These are phyloP conservation scores for Xenus cinereus DNA, from an alignment of 2,113 vertebrate species.

Conservation along the genomic window DNA sequence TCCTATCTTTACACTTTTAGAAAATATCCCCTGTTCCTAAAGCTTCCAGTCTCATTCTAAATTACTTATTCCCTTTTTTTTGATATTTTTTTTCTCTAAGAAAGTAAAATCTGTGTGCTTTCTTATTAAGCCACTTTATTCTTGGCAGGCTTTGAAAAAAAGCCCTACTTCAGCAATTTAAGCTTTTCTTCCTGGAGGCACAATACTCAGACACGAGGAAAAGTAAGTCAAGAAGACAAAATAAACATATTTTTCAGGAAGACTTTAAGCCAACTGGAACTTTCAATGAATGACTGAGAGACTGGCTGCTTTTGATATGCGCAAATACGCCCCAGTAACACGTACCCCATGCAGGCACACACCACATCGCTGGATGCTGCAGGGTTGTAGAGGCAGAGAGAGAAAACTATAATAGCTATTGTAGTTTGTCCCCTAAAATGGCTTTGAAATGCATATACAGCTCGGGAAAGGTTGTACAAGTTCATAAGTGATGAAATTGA, in stretches of 20 bases:
- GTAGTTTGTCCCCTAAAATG: background rate
- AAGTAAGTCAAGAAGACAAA: constrained; percentile 81
- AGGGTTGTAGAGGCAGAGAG: background rate
- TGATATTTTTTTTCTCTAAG: background rate
- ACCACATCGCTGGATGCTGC: background rate
- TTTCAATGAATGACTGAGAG: constrained; percentile 49
- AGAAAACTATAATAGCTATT: background rate
- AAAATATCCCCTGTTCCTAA: constrained; percentile 12
- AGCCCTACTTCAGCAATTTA: constrained; percentile 63
- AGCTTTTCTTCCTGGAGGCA: constrained; percentile 79
- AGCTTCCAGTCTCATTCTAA: constrained; percentile 22
- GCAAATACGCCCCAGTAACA: background rate
- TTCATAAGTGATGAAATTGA: background rate
- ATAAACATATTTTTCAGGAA: constrained; percentile 77
- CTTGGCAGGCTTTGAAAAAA: constrained; percentile 74
- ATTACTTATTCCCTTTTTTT: background rate
- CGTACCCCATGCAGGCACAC: background rate
- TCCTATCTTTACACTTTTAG: background rate
- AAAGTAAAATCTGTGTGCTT: constrained; percentile 58
- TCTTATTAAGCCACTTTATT: constrained; percentile 75
- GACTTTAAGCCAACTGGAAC: constrained; percentile 66
- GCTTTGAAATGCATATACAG: background rate
- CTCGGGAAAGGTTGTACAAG: background rate
- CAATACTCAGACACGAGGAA: constrained; percentile 78
- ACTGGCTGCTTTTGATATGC: constrained; percentile 43